phyloP scores from a whole-genome alignment of 2,113 vertebrate genomes.

The Galbula dea region DNA sequence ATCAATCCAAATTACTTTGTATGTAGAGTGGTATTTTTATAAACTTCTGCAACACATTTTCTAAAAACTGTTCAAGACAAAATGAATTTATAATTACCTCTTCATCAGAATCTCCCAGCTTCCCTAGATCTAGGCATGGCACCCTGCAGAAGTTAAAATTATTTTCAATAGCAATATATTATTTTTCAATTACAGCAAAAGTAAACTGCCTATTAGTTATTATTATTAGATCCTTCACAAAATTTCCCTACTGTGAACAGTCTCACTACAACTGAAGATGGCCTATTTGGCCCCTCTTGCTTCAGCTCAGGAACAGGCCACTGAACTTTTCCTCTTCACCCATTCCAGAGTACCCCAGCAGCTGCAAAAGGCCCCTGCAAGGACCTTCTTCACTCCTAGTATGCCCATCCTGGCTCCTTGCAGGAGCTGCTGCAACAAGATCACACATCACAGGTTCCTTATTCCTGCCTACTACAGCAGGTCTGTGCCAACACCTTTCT shows the following conservation, averaged over 20 bases:
- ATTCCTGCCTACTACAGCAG: neutral
- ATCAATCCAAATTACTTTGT: neutral
- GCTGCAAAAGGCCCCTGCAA: rapidly evolving
- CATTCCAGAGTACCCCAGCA: neutral
- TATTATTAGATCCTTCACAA: neutral
- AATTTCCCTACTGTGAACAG: neutral
- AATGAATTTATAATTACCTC: conserved; percentile 70
- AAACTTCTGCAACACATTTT: neutral
- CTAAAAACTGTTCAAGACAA: neutral
- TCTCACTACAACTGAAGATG: neutral
- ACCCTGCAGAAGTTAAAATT: conserved; percentile 65
- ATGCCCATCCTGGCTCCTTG: neutral
- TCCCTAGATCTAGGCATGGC: conserved; percentile 75
- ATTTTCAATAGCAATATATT: neutral
- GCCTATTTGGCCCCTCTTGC: neutral
- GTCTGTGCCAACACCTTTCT: neutral
- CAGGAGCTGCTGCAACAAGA: neutral
- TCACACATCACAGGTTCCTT: neutral
- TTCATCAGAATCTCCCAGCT: conserved; percentile 72
- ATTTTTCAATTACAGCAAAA: neutral
- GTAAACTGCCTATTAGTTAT: neutral
- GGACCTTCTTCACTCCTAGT: neutral
- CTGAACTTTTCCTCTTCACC: neutral
- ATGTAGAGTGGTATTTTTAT: neutral
- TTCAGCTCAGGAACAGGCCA: neutral